Percentiles rank a stretch among this genome's conserved stretches.
These are phyloP conservation scores for Pediacus dermestoides DNA, from an alignment of 2,888 invertebrate genomes.

Conservation along the genomic window DNA sequence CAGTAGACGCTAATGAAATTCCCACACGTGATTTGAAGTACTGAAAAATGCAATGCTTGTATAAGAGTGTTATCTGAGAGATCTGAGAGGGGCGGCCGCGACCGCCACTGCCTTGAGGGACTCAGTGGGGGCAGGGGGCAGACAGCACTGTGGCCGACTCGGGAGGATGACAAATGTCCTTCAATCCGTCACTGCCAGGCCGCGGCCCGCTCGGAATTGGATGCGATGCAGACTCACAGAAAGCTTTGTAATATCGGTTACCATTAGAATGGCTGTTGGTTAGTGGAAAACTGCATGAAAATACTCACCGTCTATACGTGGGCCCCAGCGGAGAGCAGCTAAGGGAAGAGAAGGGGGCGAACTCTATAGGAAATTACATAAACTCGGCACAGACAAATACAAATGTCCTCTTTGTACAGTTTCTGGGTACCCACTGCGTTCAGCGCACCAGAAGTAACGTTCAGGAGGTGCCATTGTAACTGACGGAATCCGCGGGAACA, in stretches of 20 bases:
- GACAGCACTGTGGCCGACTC: conserved; percentile 52
- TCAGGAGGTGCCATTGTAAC: conserved; percentile 47
- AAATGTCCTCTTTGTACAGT: conserved; percentile 53
- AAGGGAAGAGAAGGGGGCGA: conserved; percentile 42
- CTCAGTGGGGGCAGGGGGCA: conserved; percentile 32
- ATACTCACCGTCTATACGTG: conserved; percentile 41
- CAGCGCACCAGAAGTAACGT: conserved; percentile 40
- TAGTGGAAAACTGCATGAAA: conserved; percentile 8
- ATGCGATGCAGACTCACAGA: conserved; percentile 52
- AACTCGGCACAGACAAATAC: conserved; percentile 54
- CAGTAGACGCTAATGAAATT: conserved; percentile 34
- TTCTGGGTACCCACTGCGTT: conserved; percentile 43
- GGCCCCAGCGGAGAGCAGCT: conserved; percentile 44
- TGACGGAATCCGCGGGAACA: conserved; percentile 50
- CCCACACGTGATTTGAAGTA: conserved; percentile 38
- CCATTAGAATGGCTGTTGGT: conserved; percentile 39
- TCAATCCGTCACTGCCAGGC: conserved; percentile 67
- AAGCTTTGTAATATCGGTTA: conserved; percentile 52
- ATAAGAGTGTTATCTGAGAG: conserved; percentile 42
- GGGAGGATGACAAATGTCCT: conserved; percentile 66
- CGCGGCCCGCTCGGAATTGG: conserved; percentile 53
- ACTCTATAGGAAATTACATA: conserved; percentile 55
- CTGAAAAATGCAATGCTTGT: conserved; percentile 49
- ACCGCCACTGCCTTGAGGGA: conserved; percentile 32
- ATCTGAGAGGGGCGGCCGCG: conserved; percentile 39